Percentiles rank a stretch among this genome's conserved stretches.
Evolutionary conservation across 2,113 vertebrate species (phyloP).

Genomic region (Aix galericulata): DNA sequence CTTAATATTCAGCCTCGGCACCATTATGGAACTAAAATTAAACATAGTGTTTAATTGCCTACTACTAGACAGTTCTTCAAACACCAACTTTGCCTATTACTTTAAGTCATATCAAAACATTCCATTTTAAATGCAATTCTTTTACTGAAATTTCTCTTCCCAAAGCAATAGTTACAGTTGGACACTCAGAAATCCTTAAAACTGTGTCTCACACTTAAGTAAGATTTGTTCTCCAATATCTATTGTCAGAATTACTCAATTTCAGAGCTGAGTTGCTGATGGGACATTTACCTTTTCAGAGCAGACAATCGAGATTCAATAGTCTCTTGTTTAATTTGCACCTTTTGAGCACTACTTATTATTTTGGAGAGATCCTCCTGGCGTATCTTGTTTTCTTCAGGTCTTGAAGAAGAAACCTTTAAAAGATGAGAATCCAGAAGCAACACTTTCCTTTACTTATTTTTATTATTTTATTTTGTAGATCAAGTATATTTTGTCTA

Average conservation of each 20-base stretch:
- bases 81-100: not conserved
- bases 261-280: not conserved
- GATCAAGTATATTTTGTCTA: not conserved
- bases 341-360: slow-evolving; percentile 88
- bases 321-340: slow-evolving; percentile 91
- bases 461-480: not conserved
- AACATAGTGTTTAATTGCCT: not conserved
- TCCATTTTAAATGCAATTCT: not conserved
- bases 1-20: not conserved
- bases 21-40: not conserved
- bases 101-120: not conserved
- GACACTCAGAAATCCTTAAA: not conserved
- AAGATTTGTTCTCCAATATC: not conserved
- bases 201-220: not conserved
- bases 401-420: slow-evolving; percentile 90
- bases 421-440: slow-evolving; percentile 38
- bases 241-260: not conserved
- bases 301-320: slow-evolving; percentile 88
- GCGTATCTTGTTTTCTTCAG: slow-evolving; percentile 90
- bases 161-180: not conserved
- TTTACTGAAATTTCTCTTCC: not conserved
- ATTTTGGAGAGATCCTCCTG: slow-evolving; percentile 94
- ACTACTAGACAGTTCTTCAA: not conserved
- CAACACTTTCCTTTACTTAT: not conserved
- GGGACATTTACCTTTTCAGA: slow-evolving; percentile 85